phyloP scores from a whole-genome alignment of 2,888 invertebrate genomes.

The Rhimphoctona megacephalus region DNA sequence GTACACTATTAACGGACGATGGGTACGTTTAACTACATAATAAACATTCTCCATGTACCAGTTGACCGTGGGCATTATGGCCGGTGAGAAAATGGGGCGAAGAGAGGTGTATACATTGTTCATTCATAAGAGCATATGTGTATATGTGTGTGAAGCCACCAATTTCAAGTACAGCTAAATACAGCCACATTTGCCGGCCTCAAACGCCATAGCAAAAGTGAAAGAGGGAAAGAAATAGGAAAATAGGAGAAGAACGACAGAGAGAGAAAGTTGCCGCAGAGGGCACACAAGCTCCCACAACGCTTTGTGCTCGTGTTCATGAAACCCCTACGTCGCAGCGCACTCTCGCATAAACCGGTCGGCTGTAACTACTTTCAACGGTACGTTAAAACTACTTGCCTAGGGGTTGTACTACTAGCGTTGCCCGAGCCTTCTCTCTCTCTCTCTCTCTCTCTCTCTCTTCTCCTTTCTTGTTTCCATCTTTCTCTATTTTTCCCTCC shows the following conservation, averaged over 20 bases:
- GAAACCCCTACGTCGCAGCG: slow-evolving; percentile 62
- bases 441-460: slow-evolving; percentile 21
- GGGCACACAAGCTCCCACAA: slow-evolving; percentile 35
- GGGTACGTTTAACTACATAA: slow-evolving; percentile 4
- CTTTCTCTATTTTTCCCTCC: not conserved
- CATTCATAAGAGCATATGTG: not conserved
- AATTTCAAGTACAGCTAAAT: slow-evolving; percentile 52
- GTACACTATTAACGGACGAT: not conserved
- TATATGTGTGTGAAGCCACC: not conserved
- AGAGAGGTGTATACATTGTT: slow-evolving; percentile 18
- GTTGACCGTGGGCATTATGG: slow-evolving; percentile 34
- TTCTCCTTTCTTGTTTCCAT: not conserved
- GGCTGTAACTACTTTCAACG: slow-evolving; percentile 65
- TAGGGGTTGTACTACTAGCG: slow-evolving; percentile 37
- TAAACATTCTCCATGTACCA: slow-evolving; percentile 31
- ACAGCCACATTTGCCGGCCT: slow-evolving; percentile 40
- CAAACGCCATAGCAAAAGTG: slow-evolving; percentile 39
- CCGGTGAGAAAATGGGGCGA: slow-evolving; percentile 45
- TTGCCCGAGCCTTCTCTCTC: slow-evolving; percentile 12
- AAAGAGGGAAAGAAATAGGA: slow-evolving; percentile 8
- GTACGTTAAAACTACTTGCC: slow-evolving; percentile 65
- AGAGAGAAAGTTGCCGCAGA: slow-evolving; percentile 40
- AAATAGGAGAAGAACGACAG: not conserved
- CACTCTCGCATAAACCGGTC: slow-evolving; percentile 68
- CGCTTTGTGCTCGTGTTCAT: slow-evolving; percentile 45